phyloP scores from a whole-genome alignment of 2,888 invertebrate species.

The Andrena haemorrhoa region DNA sequence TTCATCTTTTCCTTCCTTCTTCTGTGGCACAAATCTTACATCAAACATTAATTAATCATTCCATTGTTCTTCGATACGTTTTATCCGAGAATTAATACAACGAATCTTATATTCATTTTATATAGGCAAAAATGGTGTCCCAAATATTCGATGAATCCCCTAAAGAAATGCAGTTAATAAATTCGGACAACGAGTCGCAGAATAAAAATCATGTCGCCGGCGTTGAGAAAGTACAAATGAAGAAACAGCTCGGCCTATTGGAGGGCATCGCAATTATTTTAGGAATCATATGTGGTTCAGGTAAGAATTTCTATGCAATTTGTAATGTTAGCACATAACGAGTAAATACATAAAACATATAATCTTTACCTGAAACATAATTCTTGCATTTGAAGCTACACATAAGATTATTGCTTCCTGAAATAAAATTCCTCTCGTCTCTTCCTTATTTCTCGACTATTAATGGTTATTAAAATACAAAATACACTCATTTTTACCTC shows the following conservation, averaged over 20 bases:
- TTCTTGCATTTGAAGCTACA: constrained; percentile 11
- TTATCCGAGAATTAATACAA: background rate
- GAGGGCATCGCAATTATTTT: constrained; percentile 97
- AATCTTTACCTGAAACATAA: background rate
- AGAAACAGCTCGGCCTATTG: constrained; percentile 94
- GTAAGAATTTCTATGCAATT: constrained; percentile 80
- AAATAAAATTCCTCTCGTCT: background rate
- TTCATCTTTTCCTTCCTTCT: background rate
- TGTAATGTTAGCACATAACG: background rate
- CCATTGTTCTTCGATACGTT: background rate
- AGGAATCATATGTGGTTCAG: constrained; percentile 97
- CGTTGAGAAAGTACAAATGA: constrained; percentile 89
- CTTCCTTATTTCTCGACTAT: background rate
- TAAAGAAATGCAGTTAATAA: constrained; percentile 60
- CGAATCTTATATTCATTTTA: constrained; percentile 9
- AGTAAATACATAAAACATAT: background rate
- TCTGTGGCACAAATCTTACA: background rate
- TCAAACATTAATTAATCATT: background rate
- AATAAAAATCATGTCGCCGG: background rate
- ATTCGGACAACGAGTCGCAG: constrained; percentile 56
- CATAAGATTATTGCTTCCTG: background rate
- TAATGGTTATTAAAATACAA: background rate
- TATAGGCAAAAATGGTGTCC: constrained; percentile 52
- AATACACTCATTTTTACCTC: background rate
- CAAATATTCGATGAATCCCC: constrained; percentile 53